Evolutionary conservation across 2,888 invertebrate species (phyloP).

Genomic region (Linnaemya tessellans): DNA sequence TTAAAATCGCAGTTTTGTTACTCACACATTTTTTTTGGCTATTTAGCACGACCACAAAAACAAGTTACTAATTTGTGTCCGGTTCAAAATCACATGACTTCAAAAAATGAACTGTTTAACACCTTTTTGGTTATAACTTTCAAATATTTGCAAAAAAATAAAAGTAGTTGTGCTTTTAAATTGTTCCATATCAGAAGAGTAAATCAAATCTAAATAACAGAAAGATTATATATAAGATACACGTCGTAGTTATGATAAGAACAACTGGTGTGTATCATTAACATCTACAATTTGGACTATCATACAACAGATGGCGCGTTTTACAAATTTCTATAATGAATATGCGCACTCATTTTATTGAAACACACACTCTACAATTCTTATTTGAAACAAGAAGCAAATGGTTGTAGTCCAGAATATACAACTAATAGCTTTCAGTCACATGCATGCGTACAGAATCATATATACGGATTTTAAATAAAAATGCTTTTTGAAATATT

Average conservation of each 20-base stretch:
- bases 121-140: no score
- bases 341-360: slow-evolving; percentile 49
- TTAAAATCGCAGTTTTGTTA: no score
- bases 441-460: not conserved
- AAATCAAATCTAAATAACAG: no score
- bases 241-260: slow-evolving; percentile 44
- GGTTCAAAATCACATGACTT: no score
- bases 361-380: slow-evolving; percentile 28
- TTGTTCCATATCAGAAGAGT: no score
- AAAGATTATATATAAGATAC: slow-evolving; percentile 24
- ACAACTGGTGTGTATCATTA: slow-evolving; percentile 13
- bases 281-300: slow-evolving; percentile 47
- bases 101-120: no score
- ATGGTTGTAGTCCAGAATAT: slow-evolving; percentile 57
- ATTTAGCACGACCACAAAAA: no score
- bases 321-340: slow-evolving; percentile 34
- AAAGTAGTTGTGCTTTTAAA: no score
- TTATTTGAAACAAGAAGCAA: slow-evolving; percentile 52
- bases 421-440: slow-evolving; percentile 2
- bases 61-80: no score
- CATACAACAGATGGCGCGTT: slow-evolving; percentile 72
- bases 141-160: no score
- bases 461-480: not conserved
- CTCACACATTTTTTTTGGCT: no score
- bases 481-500: not conserved